Evolutionary conservation across 2,113 vertebrate species (phyloP).

Genomic region (Chinchilla lanigera): DNA sequence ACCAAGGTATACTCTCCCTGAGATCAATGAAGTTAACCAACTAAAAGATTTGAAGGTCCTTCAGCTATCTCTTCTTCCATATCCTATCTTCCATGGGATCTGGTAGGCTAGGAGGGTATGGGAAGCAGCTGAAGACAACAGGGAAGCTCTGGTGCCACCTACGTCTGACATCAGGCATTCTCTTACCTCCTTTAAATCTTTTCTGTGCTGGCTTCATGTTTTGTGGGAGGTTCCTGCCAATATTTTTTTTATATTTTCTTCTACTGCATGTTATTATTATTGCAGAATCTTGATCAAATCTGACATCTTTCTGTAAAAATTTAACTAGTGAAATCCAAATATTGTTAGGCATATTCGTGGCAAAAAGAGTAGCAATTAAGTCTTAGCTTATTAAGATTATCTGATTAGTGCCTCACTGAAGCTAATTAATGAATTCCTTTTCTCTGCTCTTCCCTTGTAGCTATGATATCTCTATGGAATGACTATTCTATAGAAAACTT

Average conservation of each 20-base stretch:
- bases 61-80: not conserved
- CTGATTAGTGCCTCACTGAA: not conserved
- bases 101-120: too few species aligned
- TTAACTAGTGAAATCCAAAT: not conserved
- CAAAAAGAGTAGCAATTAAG: not conserved
- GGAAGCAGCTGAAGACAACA: not conserved
- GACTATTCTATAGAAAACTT: not conserved
- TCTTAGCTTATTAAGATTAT: not conserved
- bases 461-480: not conserved
- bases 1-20: not conserved
- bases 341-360: not conserved
- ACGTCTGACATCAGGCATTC: not conserved
- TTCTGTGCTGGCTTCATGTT: not conserved
- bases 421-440: not conserved
- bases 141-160: not conserved
- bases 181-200: not conserved
- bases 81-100: too few species aligned
- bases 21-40: not conserved
- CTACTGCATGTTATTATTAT: not conserved
- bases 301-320: not conserved
- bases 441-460: not conserved
- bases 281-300: not conserved
- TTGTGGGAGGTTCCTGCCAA: not conserved
- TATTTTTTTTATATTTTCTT: not conserved
- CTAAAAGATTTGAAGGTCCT: not conserved